Conservation (phyloP, 2,888 invertebrate genomes). For the Heliconius aoede region DNA sequence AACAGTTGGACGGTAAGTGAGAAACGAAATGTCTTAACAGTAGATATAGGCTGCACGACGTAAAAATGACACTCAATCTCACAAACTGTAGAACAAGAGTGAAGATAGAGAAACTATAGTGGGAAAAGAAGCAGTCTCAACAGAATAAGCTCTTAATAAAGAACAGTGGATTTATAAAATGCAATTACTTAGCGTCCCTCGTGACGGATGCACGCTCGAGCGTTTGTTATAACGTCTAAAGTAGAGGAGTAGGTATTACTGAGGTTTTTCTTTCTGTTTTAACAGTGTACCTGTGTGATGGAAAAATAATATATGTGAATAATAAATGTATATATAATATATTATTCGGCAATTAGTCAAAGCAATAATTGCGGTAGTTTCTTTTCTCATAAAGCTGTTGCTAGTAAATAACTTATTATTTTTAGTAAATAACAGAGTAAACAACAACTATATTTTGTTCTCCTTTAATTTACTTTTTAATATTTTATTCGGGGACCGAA, state of each 20-base stretch:
- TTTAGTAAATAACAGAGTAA: too few species aligned
- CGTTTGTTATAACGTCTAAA: constrained; percentile 1
- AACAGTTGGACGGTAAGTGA: not conserved
- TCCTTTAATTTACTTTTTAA: not conserved
- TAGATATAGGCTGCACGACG: too few species aligned
- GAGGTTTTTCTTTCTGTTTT: too few species aligned
- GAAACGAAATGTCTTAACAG: too few species aligned
- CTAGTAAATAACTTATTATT: not conserved
- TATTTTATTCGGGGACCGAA: not conserved
- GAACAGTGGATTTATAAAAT: constrained; percentile 20
- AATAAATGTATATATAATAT: too few species aligned
- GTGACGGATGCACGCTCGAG: not conserved
- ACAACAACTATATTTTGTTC: too few species aligned
- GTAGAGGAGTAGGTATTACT: not conserved
- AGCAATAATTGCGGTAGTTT: too few species aligned
- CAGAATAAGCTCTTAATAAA: constrained; percentile 6
- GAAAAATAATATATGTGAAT: too few species aligned
- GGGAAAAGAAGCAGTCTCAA: not conserved
- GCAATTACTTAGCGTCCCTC: constrained; percentile 13
- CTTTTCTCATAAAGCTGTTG: not conserved
- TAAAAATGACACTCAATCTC: too few species aligned
- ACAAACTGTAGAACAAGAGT: not conserved
- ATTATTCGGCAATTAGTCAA: too few species aligned
- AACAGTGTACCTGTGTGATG: too few species aligned
- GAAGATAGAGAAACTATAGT: not conserved